phyloP scores from a whole-genome alignment of 2,888 invertebrate species.

The Tribolium freemani region DNA sequence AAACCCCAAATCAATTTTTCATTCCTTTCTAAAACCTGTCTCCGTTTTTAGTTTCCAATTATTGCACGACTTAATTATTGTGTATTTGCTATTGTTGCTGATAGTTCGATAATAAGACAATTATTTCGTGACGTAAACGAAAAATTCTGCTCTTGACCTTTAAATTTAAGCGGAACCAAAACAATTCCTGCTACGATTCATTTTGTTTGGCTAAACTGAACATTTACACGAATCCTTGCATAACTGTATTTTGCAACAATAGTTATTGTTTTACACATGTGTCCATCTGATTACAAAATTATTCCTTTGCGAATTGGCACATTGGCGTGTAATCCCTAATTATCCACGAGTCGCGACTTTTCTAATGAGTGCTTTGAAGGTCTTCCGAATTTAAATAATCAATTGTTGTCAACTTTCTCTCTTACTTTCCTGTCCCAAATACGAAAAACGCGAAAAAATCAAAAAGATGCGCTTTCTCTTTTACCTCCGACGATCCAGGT shows the following conservation, averaged over 20 bases:
- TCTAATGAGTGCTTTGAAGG: constrained; percentile 8
- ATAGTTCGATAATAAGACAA: neutral
- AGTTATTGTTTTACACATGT: constrained; percentile 4
- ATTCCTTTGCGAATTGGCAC: neutral
- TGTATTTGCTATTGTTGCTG: neutral
- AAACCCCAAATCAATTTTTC: neutral
- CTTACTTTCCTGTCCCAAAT: constrained; percentile 13
- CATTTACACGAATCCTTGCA: neutral
- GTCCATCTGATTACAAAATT: neutral
- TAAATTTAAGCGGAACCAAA: constrained; percentile 23
- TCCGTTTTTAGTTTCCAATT: neutral
- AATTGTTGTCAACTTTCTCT: constrained; percentile 14
- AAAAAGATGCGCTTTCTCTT: constrained; percentile 53
- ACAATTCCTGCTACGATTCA: neutral
- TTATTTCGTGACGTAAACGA: constrained; percentile 18
- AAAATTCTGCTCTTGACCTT: constrained; percentile 27
- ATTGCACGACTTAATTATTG: neutral
- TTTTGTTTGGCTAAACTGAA: neutral
- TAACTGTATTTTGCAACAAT: constrained; percentile 3
- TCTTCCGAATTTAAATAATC: constrained; percentile 7
- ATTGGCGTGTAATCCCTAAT: neutral
- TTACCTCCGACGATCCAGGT: constrained; percentile 56
- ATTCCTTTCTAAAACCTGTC: neutral
- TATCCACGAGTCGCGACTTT: neutral
- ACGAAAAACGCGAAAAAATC: constrained; percentile 3